Conservation (phyloP, 2,888 invertebrate genomes). For the Tenthredo scrophulariae region DNA sequence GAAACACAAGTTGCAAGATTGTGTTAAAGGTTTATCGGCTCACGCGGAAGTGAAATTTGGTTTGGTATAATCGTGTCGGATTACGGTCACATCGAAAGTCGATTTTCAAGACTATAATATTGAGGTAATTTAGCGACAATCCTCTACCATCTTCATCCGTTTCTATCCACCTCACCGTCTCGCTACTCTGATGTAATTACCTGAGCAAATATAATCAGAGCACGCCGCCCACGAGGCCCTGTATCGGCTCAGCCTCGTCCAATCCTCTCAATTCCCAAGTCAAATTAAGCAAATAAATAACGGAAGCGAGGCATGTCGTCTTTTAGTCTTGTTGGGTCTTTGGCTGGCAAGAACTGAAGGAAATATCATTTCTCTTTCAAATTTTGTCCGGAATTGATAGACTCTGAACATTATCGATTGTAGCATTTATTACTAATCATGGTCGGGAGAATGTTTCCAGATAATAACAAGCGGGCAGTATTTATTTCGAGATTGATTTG, state of each 20-base stretch:
- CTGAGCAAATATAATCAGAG: slow-evolving; percentile 55
- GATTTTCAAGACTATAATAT: slow-evolving; percentile 39
- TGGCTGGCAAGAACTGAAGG: neutral
- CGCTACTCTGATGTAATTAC: slow-evolving; percentile 51
- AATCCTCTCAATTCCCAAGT: slow-evolving; percentile 55
- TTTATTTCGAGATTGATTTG: neutral
- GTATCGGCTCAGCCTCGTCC: slow-evolving; percentile 51
- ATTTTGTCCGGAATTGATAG: slow-evolving; percentile 5
- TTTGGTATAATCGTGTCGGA: neutral
- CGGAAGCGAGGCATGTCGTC: slow-evolving; percentile 24
- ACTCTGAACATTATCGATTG: neutral
- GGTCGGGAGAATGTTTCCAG: neutral
- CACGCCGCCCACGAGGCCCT: slow-evolving; percentile 43
- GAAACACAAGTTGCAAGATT: neutral
- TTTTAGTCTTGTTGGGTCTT: neutral
- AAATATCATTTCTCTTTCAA: neutral
- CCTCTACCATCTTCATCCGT: slow-evolving; percentile 1
- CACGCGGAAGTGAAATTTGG: slow-evolving; percentile 3
- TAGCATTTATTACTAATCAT: neutral
- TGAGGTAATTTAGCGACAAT: slow-evolving; percentile 51
- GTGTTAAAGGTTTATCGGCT: neutral
- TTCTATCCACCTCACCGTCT: neutral
- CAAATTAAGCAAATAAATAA: slow-evolving; percentile 54
- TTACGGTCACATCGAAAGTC: slow-evolving; percentile 29
- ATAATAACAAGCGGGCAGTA: neutral